These are phyloP conservation scores for Hestina assimilis DNA, from an alignment of 1,140 invertebrate species.

Conservation along the genomic window DNA sequence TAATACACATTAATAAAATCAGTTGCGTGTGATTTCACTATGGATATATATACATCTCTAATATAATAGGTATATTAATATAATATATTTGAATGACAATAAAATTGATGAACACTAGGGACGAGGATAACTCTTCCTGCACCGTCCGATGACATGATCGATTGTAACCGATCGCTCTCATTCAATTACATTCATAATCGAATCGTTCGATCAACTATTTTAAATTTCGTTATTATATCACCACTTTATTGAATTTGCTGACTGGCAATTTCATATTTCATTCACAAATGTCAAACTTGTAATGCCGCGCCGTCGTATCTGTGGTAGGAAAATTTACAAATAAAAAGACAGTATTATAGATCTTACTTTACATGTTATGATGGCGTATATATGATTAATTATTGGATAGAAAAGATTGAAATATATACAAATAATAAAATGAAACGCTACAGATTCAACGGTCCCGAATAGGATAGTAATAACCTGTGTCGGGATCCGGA, in stretches of 20 bases:
- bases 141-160: slow-evolving; percentile 3
- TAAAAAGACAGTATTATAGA: too few relatives aligned
- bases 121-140: slow-evolving; percentile 20
- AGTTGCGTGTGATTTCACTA: neutral
- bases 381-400: too few relatives aligned
- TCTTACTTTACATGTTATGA: too few relatives aligned
- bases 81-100: neutral
- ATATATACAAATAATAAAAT: too few relatives aligned
- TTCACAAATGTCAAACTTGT: neutral
- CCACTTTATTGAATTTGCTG: neutral
- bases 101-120: neutral
- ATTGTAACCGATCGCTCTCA: slow-evolving; percentile 9
- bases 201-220: slow-evolving; percentile 23
- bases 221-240: slow-evolving; percentile 13
- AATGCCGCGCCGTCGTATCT: too few relatives aligned
- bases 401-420: too few relatives aligned
- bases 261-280: too few relatives aligned
- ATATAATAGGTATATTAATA: neutral
- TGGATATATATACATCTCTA: neutral
- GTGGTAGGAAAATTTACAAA: too few relatives aligned
- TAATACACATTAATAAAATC: too few relatives aligned
- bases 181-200: slow-evolving; percentile 11
- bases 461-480: too few relatives aligned
- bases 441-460: too few relatives aligned
- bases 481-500: too few relatives aligned